phyloP scores from a whole-genome alignment of 2,888 invertebrate genomes.

The Amblyjoppa fuscipennis region DNA sequence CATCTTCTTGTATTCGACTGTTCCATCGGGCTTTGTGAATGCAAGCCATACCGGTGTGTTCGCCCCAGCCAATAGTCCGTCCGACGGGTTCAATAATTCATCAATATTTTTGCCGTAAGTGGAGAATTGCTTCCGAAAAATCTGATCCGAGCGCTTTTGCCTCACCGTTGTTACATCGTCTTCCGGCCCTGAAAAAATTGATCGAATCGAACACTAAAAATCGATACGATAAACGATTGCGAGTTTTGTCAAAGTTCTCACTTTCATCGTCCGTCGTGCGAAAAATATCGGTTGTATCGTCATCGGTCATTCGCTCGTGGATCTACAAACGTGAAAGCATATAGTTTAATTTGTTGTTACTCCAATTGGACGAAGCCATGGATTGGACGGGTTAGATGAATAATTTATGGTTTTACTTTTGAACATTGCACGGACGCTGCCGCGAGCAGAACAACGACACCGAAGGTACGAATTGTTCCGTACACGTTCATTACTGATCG shows the following conservation, averaged over 20 bases:
- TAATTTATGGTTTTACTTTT: background rate
- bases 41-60: slow-evolving; percentile 9
- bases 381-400: background rate
- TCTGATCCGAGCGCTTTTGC: background rate
- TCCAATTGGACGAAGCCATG: background rate
- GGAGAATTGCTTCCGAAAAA: background rate
- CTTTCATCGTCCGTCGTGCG: background rate
- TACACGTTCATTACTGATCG: background rate
- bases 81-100: background rate
- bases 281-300: background rate
- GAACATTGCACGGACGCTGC: background rate
- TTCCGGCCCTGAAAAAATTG: background rate
- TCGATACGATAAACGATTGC: too few relatives aligned
- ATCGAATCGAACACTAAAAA: too few relatives aligned
- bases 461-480: background rate
- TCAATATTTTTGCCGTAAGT: background rate
- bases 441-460: too few relatives aligned
- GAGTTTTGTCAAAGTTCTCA: background rate
- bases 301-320: background rate
- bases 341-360: background rate
- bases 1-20: background rate
- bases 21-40: background rate
- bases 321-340: background rate
- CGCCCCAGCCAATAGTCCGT: background rate
- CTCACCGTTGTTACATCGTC: background rate